Percentiles rank a stretch among this genome's conserved stretches.
phyloP scores from a whole-genome alignment of 1,140 invertebrate species.

The Apis dorsata region DNA sequence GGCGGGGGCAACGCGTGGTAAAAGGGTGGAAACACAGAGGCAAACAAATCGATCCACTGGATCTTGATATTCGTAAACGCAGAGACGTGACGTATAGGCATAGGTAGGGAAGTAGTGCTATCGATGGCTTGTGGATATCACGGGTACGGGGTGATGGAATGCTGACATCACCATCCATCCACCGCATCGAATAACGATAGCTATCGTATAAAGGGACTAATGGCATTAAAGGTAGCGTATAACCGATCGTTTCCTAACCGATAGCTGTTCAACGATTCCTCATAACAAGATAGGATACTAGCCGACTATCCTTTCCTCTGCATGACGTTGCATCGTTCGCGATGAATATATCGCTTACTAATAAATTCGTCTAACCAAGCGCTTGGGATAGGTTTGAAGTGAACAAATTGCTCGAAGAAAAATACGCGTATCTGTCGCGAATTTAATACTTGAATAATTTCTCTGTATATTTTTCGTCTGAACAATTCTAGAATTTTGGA shows the following conservation, averaged over 20 bases:
- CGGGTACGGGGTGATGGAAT: slow-evolving; percentile 57
- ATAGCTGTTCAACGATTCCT: background rate
- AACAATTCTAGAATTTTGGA: background rate
- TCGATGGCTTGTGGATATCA: slow-evolving; percentile 37
- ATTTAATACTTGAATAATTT: no score
- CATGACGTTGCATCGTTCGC: background rate
- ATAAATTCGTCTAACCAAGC: slow-evolving; percentile 34
- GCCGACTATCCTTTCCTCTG: background rate
- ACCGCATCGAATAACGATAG: slow-evolving; percentile 60
- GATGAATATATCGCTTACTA: slow-evolving; percentile 36
- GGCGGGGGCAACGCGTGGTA: background rate
- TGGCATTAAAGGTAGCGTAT: slow-evolving; percentile 58
- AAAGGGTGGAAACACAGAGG: slow-evolving; percentile 11
- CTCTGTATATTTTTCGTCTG: no score
- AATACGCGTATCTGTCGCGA: background rate
- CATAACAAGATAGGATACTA: slow-evolving; percentile 29
- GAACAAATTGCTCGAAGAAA: background rate
- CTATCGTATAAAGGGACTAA: slow-evolving; percentile 60
- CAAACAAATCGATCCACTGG: slow-evolving; percentile 28
- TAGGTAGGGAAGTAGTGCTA: slow-evolving; percentile 4
- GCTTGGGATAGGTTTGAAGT: background rate
- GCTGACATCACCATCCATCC: slow-evolving; percentile 64
- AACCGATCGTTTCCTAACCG: slow-evolving; percentile 48
- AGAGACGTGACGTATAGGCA: slow-evolving; percentile 18
- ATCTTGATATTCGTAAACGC: slow-evolving; percentile 31